phyloP scores from a whole-genome alignment of 2,888 invertebrate species.

The Leptinotarsa tumamoca region DNA sequence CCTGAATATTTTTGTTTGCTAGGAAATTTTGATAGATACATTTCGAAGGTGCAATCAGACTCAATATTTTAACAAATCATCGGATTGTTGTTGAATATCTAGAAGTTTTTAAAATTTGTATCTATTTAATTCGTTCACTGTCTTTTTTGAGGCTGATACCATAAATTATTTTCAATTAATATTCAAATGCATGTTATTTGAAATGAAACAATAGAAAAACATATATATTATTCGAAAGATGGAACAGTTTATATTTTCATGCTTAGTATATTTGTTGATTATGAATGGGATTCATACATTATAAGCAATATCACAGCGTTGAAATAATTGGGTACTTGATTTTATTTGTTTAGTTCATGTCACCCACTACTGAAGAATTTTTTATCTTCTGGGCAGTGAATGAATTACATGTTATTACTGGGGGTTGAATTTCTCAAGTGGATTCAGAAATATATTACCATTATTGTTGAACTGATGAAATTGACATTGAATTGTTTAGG shows the following conservation, averaged over 20 bases:
- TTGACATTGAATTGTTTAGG: too few relatives aligned
- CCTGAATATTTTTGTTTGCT: conserved; percentile 54
- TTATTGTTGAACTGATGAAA: neutral
- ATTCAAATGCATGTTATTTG: too few relatives aligned
- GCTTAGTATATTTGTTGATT: too few relatives aligned
- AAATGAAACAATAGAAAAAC: too few relatives aligned
- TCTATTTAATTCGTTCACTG: conserved; percentile 37
- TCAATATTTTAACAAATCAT: conserved; percentile 46
- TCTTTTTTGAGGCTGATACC: conserved; percentile 33
- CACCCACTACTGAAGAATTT: neutral
- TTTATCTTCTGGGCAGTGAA: neutral
- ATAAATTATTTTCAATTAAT: too few relatives aligned
- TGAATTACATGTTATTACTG: neutral
- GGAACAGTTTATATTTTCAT: too few relatives aligned
- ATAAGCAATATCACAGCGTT: too few relatives aligned
- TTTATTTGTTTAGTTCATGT: too few relatives aligned
- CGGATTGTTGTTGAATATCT: conserved; percentile 48
- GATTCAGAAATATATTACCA: neutral
- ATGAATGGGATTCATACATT: too few relatives aligned
- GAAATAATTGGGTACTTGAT: too few relatives aligned
- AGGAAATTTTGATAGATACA: conserved; percentile 46
- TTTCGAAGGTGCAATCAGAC: conserved; percentile 44
- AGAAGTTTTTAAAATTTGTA: conserved; percentile 36
- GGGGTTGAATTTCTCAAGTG: neutral
- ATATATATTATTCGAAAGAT: too few relatives aligned